Percentiles rank a stretch among this genome's conserved stretches.
Conservation (phyloP, 64 coral and sea anemone genomes). For the Cladopsammia gracilis region DNA sequence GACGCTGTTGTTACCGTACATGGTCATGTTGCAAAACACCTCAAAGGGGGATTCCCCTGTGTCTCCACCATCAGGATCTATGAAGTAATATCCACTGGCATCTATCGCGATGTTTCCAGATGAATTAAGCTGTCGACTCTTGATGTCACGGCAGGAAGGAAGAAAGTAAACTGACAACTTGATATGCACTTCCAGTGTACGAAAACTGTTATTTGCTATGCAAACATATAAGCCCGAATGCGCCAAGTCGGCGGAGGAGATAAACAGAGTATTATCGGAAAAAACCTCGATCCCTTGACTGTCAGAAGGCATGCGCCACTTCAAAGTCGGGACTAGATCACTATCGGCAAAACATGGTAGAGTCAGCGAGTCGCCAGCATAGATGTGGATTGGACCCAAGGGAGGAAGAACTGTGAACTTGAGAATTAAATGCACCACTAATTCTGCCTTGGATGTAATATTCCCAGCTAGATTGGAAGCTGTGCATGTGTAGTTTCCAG, state of each 20-base stretch:
- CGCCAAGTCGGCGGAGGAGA: neutral
- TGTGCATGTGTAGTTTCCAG: neutral
- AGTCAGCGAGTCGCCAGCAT: slow-evolving; percentile 2
- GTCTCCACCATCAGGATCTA: neutral
- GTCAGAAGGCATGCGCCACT: neutral
- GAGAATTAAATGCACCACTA: neutral
- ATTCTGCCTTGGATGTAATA: neutral
- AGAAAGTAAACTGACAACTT: neutral
- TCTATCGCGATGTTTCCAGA: neutral
- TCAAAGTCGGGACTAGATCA: neutral
- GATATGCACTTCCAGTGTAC: neutral
- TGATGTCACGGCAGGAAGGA: neutral
- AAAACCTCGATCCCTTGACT: neutral
- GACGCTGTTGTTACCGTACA: slow-evolving; percentile 19
- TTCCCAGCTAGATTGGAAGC: neutral
- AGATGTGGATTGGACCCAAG: neutral
- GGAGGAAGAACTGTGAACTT: neutral
- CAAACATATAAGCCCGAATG: neutral
- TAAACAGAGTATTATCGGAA: neutral
- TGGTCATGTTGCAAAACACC: slow-evolving; percentile 67
- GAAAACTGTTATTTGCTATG: neutral
- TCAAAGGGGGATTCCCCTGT: neutral
- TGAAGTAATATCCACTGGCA: slow-evolving; percentile 2
- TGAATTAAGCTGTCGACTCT: neutral
- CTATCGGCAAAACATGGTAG: neutral